Percentiles rank a stretch among this genome's conserved stretches.
Evolutionary conservation across 1,140 invertebrate species (phyloP).

Genomic region (Papilio xuthus): DNA sequence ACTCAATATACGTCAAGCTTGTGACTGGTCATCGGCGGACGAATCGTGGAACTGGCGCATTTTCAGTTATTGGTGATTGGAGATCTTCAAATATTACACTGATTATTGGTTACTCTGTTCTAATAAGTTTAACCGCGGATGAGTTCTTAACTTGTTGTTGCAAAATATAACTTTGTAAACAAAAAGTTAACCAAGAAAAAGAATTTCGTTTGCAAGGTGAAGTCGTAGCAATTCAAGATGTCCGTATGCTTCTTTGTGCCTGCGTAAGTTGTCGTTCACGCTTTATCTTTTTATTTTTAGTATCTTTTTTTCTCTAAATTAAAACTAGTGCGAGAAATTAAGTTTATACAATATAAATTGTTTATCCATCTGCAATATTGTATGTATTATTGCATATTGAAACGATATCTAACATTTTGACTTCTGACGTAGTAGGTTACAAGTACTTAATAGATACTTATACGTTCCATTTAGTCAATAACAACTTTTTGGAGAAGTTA

Average conservation of each 20-base stretch:
- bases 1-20: conserved; percentile 70
- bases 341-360: neutral
- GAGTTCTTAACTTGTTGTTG: conserved; percentile 57
- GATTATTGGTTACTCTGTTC: conserved; percentile 80
- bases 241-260: conserved; percentile 79
- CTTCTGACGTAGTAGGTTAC: conserved; percentile 1
- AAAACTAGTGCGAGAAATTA: neutral
- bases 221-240: conserved; percentile 69
- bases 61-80: conserved; percentile 82
- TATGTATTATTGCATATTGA: neutral
- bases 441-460: neutral
- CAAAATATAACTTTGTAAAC: conserved; percentile 49
- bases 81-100: conserved; percentile 78
- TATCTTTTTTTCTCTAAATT: conserved; percentile 19
- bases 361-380: neutral
- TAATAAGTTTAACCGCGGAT: conserved; percentile 73
- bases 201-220: conserved; percentile 51
- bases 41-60: conserved; percentile 81
- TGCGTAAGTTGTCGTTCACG: conserved; percentile 67
- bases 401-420: neutral
- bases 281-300: conserved; percentile 36
- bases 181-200: conserved; percentile 46
- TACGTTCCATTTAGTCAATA: neutral
- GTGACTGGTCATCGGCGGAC: conserved; percentile 81
- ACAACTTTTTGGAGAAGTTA: neutral